Base-by-base conservation (phyloP, 2,888 invertebrate genomes). In the Tipula helvola region DNA sequence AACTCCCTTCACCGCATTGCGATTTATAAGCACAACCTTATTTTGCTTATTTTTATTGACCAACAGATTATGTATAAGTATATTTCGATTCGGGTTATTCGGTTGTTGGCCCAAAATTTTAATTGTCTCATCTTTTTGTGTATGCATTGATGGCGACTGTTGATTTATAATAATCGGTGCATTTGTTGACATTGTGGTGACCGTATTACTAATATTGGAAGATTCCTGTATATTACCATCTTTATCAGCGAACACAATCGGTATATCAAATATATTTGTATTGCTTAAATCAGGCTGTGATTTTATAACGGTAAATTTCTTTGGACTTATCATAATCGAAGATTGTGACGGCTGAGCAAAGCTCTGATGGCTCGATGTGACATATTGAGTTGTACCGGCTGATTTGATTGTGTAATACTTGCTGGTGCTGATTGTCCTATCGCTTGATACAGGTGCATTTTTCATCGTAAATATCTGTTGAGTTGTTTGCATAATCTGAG, bases 161-260 rank as follows among this genome's bases (percentile, higher is more conserved):
- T 39, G 87, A 87, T 8, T 88, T 28, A 71, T 83, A 39, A 87
- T 83, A 57, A 86, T 28, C 28, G 42, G 44, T 36, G 47, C 36
- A n/a, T 39, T 83, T 71, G 83, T 41, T 57, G 71, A 83, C n/a
- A 86, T 88, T 88, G 13, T 88, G 5, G 44, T 83, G 5, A 39
- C 16, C 42, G 86, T 47, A 28, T 86, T 42, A 39, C 16, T 39
- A 87, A 42, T 89, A 87, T 88, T 89, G 13, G 88, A 87, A 10
- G 89, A 85, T 47, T 86, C 47, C n/a, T 86, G 86, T n/a, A 89
- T 89, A 88, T 88, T 92, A 2, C 92, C 92, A 47, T 92, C 91
- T 88, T 93, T 94, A 88, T 94, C 94, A 0, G 94, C 94, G 89
- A 94, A 94, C 87, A 94, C 93, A 88, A 94, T 94, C 0, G 94